Base-by-base conservation (phyloP, 2,888 invertebrate genomes). In the Pocota personata region DNA sequence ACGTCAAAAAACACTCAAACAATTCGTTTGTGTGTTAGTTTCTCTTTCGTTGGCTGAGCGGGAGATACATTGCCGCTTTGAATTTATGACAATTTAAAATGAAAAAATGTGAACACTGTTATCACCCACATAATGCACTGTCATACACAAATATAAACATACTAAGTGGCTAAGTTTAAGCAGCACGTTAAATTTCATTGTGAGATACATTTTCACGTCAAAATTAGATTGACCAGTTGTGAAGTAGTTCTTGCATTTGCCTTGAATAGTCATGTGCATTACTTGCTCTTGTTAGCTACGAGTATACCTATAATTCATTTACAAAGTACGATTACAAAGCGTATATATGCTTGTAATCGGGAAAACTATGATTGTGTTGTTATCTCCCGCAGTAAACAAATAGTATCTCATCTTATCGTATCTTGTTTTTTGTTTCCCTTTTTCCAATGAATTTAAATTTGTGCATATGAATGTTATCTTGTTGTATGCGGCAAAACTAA, bases 351-450 rank as follows among this genome's bases (percentile, higher is more conserved):
- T 35, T 14, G 6, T 50, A 46, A 21, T 75, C 52, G 40, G 4
- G 4, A 19, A 48, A 71, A 50, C 35, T 58, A 48, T 27, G 19
- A 27, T 37, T 57, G 58, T 67, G 37, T 58, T 67, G 57, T 69
- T 77, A 77, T 77, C 77, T 48, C 32, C 7, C 8, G 40, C 48
- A 69, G 50, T 50, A 77, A 69, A 69, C 58, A 77, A 60, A 69
- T 58, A 10, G 40, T 77, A 77, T 67, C 77, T 77, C 66, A 60
- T 58, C 52, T 77, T 77, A 77, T 77, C 77, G 27, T 77, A 77
- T 77, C 77, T 19, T 16, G n/a, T 14, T 19, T 69, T 77, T 58
- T 19, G n/a, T 43, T 57, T 21, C 55, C 37, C 19, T 66, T 66
- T 57, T 76, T 19, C 19, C 12, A 58, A 21, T 3, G 35, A 64